phyloP scores from a whole-genome alignment of 1,140 invertebrate genomes.

The Arion vulgaris region DNA sequence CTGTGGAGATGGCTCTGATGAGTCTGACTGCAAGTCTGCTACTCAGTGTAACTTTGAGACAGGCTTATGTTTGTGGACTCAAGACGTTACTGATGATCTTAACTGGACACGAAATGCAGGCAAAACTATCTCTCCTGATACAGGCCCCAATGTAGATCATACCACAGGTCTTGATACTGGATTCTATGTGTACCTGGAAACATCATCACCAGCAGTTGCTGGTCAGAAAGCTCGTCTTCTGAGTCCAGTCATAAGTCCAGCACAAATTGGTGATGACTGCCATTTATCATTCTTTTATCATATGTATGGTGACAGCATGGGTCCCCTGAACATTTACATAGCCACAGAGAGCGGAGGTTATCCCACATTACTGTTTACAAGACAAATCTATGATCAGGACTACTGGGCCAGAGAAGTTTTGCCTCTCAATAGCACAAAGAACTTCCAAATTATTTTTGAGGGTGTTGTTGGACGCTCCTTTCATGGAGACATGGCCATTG shows the following conservation, averaged over 20 bases:
- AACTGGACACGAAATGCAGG: slow-evolving; percentile 82
- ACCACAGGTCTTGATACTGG: slow-evolving; percentile 71
- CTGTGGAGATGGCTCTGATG: slow-evolving; percentile 61
- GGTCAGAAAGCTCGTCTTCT: slow-evolving; percentile 65
- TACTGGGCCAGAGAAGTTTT: slow-evolving; percentile 59
- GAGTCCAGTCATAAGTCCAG: slow-evolving; percentile 56
- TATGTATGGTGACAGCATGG: slow-evolving; percentile 69
- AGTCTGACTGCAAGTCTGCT: slow-evolving; percentile 45
- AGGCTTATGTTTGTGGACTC: slow-evolving; percentile 83
- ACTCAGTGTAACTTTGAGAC: slow-evolving; percentile 81
- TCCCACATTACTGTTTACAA: slow-evolving; percentile 28
- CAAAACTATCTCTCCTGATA: slow-evolving; percentile 70
- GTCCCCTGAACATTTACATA: slow-evolving; percentile 64
- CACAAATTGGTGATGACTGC: slow-evolving; percentile 51
- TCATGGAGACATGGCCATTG: slow-evolving; percentile 82
- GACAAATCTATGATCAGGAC: slow-evolving; percentile 34
- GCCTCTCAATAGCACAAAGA: slow-evolving; percentile 42
- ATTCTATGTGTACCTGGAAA: slow-evolving; percentile 81
- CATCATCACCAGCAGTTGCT: slow-evolving; percentile 64
- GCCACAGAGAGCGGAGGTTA: slow-evolving; percentile 46
- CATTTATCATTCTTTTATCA: slow-evolving; percentile 68
- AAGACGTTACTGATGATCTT: slow-evolving; percentile 82
- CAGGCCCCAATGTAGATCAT: slow-evolving; percentile 83
- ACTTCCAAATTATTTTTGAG: slow-evolving; percentile 48
- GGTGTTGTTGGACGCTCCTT: slow-evolving; percentile 80